Evolutionary conservation across 2,888 invertebrate genomes (phyloP).

Genomic region (Drosophila ustulata): DNA sequence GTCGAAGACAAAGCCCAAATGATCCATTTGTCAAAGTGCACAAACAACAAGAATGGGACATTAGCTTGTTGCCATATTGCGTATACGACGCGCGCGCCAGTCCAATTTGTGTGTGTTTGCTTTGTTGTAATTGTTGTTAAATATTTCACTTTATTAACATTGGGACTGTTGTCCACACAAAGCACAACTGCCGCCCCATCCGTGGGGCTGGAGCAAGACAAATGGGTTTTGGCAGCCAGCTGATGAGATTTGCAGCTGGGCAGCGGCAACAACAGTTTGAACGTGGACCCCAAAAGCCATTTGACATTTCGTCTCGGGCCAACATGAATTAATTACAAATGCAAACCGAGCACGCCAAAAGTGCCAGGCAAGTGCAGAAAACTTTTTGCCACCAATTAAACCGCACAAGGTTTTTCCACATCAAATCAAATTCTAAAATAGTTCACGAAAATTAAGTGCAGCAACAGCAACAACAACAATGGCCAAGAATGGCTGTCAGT

Average conservation of each 20-base stretch:
- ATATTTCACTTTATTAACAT: conserved; percentile 59
- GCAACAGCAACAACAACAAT: background rate
- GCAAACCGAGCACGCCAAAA: conserved; percentile 42
- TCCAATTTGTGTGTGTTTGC: conserved; percentile 6
- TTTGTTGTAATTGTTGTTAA: conserved; percentile 62
- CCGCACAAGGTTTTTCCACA: conserved; percentile 25
- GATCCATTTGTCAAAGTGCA: conserved; percentile 43
- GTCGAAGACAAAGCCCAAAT: conserved; percentile 5
- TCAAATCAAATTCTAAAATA: conserved; percentile 15
- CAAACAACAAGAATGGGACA: conserved; percentile 6
- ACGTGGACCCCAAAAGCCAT: conserved; percentile 42
- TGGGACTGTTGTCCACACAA: conserved; percentile 16
- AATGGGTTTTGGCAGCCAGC: conserved; percentile 56
- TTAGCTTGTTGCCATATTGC: conserved; percentile 11
- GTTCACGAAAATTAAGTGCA: conserved; percentile 3
- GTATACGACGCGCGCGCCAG: conserved; percentile 22
- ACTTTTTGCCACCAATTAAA: conserved; percentile 45
- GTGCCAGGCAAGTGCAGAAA: conserved; percentile 7
- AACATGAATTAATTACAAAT: conserved; percentile 65
- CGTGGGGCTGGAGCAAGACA: conserved; percentile 42
- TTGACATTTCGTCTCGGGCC: conserved; percentile 40
- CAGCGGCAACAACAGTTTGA: conserved; percentile 8
- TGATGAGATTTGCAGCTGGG: conserved; percentile 28
- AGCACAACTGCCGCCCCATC: background rate
- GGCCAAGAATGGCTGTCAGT: conserved; percentile 2